phyloP scores from a whole-genome alignment of 1,140 invertebrate genomes.

The Drosophila tani region DNA sequence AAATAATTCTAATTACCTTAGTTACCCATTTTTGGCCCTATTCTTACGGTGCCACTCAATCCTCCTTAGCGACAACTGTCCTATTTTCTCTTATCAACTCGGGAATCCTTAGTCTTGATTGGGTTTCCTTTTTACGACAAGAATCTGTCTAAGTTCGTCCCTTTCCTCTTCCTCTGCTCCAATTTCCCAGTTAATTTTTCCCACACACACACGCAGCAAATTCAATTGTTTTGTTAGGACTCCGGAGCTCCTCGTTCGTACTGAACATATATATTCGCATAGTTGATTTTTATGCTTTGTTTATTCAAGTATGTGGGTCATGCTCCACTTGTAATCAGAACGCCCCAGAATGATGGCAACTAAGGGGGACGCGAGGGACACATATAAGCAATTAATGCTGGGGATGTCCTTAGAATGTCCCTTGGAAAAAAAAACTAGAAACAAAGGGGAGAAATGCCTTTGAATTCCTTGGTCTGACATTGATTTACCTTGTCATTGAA shows the following conservation, averaged over 20 bases:
- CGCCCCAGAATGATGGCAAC: slow-evolving; percentile 1
- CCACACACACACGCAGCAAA: slow-evolving; percentile 24
- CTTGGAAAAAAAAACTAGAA: slow-evolving; percentile 20
- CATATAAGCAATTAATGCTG: slow-evolving; percentile 33
- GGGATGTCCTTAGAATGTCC: slow-evolving; percentile 37
- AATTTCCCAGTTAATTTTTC: slow-evolving; percentile 7
- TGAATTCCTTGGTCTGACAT: slow-evolving; percentile 24
- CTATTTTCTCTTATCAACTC: background rate
- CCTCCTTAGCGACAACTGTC: background rate
- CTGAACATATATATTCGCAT: slow-evolving; percentile 29
- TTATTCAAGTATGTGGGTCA: slow-evolving; percentile 54
- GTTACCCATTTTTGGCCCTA: background rate
- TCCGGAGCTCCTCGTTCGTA: slow-evolving; percentile 8
- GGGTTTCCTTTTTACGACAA: slow-evolving; percentile 17
- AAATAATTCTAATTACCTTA: background rate
- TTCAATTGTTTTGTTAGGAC: slow-evolving; percentile 38
- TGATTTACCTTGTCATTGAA: slow-evolving; percentile 49
- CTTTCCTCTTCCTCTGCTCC: slow-evolving; percentile 5
- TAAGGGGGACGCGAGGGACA: background rate
- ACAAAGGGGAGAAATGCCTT: slow-evolving; percentile 17
- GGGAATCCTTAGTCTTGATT: slow-evolving; percentile 18
- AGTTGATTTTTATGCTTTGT: slow-evolving; percentile 52
- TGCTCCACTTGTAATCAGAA: slow-evolving; percentile 45
- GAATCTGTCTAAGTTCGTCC: slow-evolving; percentile 21
- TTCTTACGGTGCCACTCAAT: background rate